phyloP scores from a whole-genome alignment of 1,140 invertebrate genomes.

The Parapsyche elsis region DNA sequence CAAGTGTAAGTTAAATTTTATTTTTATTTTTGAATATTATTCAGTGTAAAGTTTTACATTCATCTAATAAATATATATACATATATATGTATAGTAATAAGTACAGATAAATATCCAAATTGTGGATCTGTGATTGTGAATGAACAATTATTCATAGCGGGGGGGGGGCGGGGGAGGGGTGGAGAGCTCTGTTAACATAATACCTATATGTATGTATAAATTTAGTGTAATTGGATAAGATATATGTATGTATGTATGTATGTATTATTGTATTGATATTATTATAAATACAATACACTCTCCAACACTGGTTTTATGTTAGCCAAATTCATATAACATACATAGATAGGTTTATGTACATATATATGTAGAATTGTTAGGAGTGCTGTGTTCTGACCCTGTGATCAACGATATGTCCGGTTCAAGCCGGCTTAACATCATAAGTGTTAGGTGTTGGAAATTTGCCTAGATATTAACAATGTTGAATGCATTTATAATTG shows the following conservation, averaged over 20 bases:
- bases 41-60: too few species aligned
- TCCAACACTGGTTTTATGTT: not conserved
- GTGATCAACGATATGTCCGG: conserved; percentile 46
- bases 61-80: conserved; percentile 33
- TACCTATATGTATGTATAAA: conserved; percentile 5
- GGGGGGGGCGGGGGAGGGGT: too few species aligned
- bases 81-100: conserved; percentile 6
- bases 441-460: not conserved
- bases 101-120: conserved; percentile 30
- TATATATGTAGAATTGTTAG: conserved; percentile 1
- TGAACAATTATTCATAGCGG: conserved; percentile 50
- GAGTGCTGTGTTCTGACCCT: conserved; percentile 52
- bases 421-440: not conserved
- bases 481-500: conserved; percentile 46
- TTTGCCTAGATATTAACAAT: conserved; percentile 44
- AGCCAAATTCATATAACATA: too few species aligned
- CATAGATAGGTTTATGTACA: too few species aligned
- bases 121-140: conserved; percentile 51
- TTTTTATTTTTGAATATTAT: too few species aligned
- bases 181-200: not conserved
- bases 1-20: not conserved
- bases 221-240: too few species aligned
- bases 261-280: not conserved
- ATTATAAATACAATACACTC: not conserved
- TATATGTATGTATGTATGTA: conserved; percentile 5